phyloP scores from a whole-genome alignment of 2,888 invertebrate species.

The Altica lythri region DNA sequence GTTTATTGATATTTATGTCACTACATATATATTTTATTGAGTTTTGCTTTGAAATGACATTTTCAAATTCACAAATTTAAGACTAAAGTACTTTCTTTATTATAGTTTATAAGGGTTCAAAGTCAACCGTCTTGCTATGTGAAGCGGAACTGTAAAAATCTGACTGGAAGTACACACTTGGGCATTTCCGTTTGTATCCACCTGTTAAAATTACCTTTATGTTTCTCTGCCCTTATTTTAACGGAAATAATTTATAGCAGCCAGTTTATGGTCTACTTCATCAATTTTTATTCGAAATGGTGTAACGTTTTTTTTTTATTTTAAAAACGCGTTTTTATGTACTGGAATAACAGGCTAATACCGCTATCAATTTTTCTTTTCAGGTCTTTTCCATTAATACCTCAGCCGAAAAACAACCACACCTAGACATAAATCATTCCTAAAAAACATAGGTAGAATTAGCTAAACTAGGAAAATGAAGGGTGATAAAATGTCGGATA shows the following conservation, averaged over 20 bases:
- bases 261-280: too few relatives aligned
- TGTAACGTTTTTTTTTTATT: too few relatives aligned
- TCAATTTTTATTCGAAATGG: too few relatives aligned
- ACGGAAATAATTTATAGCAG: not conserved
- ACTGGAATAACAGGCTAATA: too few relatives aligned
- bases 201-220: not conserved
- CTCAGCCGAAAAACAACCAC: conserved; percentile 8
- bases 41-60: too few relatives aligned
- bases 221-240: not conserved
- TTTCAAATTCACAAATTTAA: too few relatives aligned
- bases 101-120: too few relatives aligned
- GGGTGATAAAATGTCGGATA: conserved; percentile 18
- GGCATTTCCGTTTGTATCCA: not conserved
- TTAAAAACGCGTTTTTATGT: too few relatives aligned
- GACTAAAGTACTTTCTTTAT: too few relatives aligned
- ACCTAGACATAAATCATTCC: conserved; percentile 19
- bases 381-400: not conserved
- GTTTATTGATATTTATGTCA: too few relatives aligned
- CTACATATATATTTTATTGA: too few relatives aligned
- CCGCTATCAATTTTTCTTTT: too few relatives aligned
- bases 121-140: not conserved
- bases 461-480: conserved; percentile 12
- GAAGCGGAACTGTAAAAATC: not conserved
- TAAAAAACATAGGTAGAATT: conserved; percentile 6
- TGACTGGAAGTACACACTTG: not conserved